Conservation (phyloP, 2,888 invertebrate genomes). For the Tachina grossa region DNA sequence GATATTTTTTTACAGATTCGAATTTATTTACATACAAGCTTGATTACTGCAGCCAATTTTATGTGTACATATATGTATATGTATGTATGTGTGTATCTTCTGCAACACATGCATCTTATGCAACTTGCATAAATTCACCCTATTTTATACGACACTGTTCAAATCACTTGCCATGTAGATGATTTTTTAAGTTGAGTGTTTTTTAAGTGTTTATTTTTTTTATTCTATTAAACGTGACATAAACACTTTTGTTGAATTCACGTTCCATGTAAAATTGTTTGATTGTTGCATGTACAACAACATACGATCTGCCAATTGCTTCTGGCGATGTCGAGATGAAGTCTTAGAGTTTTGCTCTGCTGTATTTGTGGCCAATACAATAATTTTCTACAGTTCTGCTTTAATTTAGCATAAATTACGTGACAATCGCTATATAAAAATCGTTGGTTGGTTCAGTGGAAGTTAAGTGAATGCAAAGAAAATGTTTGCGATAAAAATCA, state of each 20-base stretch:
- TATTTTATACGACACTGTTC: background rate
- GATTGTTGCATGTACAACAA: conserved; percentile 44
- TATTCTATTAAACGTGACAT: conserved; percentile 61
- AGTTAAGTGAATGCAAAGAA: conserved; percentile 11
- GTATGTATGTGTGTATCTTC: no score
- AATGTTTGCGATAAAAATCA: conserved; percentile 34
- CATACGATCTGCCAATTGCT: conserved; percentile 59
- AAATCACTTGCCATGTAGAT: conserved; percentile 9
- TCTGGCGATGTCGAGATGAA: conserved; percentile 55
- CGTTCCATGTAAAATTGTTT: conserved; percentile 49
- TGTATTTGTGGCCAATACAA: conserved; percentile 22
- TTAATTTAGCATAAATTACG: conserved; percentile 68
- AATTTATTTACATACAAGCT: no score
- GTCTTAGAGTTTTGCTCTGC: conserved; percentile 26
- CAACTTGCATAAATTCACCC: background rate
- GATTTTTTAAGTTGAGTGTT: conserved; percentile 13
- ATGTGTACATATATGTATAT: no score
- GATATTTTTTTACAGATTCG: no score
- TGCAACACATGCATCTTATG: no score
- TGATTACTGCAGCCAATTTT: no score
- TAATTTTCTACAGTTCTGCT: conserved; percentile 51
- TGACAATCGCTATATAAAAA: conserved; percentile 58
- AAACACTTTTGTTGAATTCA: conserved; percentile 58
- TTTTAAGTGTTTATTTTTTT: conserved; percentile 13
- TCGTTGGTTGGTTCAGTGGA: background rate